Evolutionary conservation across 2,888 invertebrate genomes (phyloP), one percentile per base, ranked within the genome.

Genomic region (Piscicola geometra): DNA sequence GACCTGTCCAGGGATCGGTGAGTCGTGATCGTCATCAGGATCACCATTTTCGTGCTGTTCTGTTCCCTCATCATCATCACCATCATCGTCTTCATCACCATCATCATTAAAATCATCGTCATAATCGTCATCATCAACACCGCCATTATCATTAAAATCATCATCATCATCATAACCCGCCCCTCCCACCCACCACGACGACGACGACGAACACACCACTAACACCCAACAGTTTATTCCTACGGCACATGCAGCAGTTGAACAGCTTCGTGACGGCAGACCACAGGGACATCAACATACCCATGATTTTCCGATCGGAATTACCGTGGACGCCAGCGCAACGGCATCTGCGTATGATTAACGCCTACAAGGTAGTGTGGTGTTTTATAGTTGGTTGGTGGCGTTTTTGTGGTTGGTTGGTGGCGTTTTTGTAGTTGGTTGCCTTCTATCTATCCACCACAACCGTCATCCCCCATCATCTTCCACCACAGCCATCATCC

Each of bases 271-370:
- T 94, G 60, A 90, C 91, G 28, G 93, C 93, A 2, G 89, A 90
- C 77, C 93, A 94, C 86, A 90, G 90, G 82, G 91, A 93, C 84
- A 86, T 93, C 76, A 88, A 90, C 82, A 92, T 94, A 81, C 92
- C 92, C 50, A 91, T 91, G 86, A 89, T 91, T 81, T 91, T 91
- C 83, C 90, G 92, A 83, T 91, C 92, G 83, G 97, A 97, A 83
- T 94, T 93, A 83, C 97, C 97, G 25, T 98, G 93, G 96, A 91
- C 93, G 47, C 93, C 94, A 82, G 96, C 96, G 64, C 96, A 97
- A 87, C 90, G 91, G 72, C 93, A 93, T 83, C 89, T 98, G 75
- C 89, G 90, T 56, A 91, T 93, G 80, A 91, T 96, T 84, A 91
- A 93, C 79, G 94, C 93, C 12, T 95, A 93, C 86, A 91, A 93